These are phyloP conservation scores for Tinea semifulvella DNA, from an alignment of 2,888 invertebrate genomes.

Conservation along the genomic window DNA sequence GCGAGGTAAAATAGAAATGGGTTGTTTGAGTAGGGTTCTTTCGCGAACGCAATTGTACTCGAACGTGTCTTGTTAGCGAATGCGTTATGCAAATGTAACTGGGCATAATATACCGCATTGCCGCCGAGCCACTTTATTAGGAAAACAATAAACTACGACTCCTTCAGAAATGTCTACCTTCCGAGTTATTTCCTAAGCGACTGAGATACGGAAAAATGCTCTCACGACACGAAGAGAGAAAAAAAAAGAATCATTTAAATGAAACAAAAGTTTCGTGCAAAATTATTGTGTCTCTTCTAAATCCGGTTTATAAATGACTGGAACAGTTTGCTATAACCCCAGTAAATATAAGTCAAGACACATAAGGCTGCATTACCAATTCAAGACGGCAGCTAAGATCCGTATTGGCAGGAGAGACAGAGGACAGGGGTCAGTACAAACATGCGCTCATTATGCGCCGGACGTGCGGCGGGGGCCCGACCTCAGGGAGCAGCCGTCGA, in stretches of 20 bases:
- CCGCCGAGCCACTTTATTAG: slow-evolving; percentile 13
- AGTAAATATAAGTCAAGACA: not conserved
- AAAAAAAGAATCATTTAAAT: not conserved
- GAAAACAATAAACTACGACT: slow-evolving; percentile 15
- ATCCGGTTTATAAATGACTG: too few species aligned
- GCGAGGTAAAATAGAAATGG: slow-evolving; percentile 63
- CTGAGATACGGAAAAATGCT: too few species aligned
- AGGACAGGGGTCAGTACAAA: slow-evolving; percentile 34
- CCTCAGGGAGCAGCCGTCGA: slow-evolving; percentile 17
- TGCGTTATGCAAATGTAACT: slow-evolving; percentile 52
- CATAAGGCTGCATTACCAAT: slow-evolving; percentile 20
- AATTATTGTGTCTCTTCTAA: not conserved
- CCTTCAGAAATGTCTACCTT: slow-evolving; percentile 15
- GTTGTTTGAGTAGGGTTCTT: slow-evolving; percentile 66
- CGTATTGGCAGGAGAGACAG: slow-evolving; percentile 23
- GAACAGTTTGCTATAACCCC: not conserved
- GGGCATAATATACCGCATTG: slow-evolving; percentile 12
- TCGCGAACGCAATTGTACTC: slow-evolving; percentile 63
- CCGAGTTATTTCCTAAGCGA: too few species aligned
- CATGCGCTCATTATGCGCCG: slow-evolving; percentile 36
- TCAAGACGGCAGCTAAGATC: slow-evolving; percentile 21
- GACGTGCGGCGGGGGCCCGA: slow-evolving; percentile 20
- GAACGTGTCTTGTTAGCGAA: slow-evolving; percentile 65
- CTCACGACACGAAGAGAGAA: too few species aligned
- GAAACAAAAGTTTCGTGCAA: not conserved